Evolutionary conservation across 2,113 vertebrate species (phyloP).

Genomic region (Podarcis raffonei): DNA sequence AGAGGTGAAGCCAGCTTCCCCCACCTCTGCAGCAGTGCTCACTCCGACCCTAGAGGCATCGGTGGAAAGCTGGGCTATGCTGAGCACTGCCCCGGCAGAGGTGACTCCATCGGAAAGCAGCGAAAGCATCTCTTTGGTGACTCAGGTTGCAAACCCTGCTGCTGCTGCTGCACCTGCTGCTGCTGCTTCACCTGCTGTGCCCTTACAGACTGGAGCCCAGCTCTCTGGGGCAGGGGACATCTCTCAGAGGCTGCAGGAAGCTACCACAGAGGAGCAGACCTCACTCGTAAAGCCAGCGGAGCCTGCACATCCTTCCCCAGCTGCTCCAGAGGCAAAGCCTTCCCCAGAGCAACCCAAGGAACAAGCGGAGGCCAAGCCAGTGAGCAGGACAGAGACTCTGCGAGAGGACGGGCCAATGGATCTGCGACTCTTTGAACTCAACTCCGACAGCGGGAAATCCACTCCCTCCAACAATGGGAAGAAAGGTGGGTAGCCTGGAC

Average conservation of each 20-base stretch:
- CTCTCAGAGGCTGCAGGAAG: slow-evolving; percentile 69
- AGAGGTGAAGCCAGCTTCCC: slow-evolving; percentile 61
- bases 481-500: slow-evolving; percentile 83
- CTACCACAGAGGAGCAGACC: slow-evolving; percentile 68
- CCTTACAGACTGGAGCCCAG: slow-evolving; percentile 48
- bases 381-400: slow-evolving; percentile 74
- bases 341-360: slow-evolving; percentile 56
- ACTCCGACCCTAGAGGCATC: slow-evolving; percentile 49
- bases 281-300: slow-evolving; percentile 57
- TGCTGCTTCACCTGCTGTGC: slow-evolving; percentile 41
- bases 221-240: slow-evolving; percentile 44
- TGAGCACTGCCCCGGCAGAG: slow-evolving; percentile 56
- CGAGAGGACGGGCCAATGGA: slow-evolving; percentile 90
- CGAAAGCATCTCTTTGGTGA: slow-evolving; percentile 89
- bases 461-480: slow-evolving; percentile 97
- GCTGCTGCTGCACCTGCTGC: slow-evolving; percentile 30
- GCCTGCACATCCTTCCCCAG: slow-evolving; percentile 44
- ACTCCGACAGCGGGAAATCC: slow-evolving; percentile 97
- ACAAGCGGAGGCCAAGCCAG: slow-evolving; percentile 57
- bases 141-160: slow-evolving; percentile 83
- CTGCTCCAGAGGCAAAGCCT: not conserved
- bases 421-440: slow-evolving; percentile 94
- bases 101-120: slow-evolving; percentile 89
- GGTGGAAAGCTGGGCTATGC: slow-evolving; percentile 54
- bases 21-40: slow-evolving; percentile 9